phyloP scores from a whole-genome alignment of 2,888 invertebrate genomes.

The Dinocampus coccinellae region DNA sequence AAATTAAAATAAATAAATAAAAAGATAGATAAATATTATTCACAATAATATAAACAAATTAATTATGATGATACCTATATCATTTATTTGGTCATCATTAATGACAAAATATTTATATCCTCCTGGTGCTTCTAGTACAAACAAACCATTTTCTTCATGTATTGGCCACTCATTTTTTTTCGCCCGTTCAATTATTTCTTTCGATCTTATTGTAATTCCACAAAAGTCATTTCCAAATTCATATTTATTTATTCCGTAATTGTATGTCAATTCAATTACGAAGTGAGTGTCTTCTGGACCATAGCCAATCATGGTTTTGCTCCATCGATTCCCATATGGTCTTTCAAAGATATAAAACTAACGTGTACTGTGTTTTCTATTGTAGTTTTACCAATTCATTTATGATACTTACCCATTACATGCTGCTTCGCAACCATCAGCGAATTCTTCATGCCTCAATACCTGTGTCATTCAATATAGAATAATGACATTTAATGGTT shows the following conservation, averaged over 20 bases:
- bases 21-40: constrained; percentile 4
- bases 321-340: constrained; percentile 98
- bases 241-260: constrained; percentile 92
- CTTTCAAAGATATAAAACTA: constrained; percentile 69
- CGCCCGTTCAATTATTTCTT: constrained; percentile 82
- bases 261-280: constrained; percentile 96
- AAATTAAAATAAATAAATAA: constrained; percentile 50
- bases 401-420: constrained; percentile 90
- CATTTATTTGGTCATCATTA: constrained; percentile 78
- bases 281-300: constrained; percentile 96
- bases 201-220: constrained; percentile 87
- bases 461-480: constrained; percentile 75
- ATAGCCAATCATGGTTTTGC: constrained; percentile 99
- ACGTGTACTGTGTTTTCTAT: not conserved
- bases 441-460: constrained; percentile 96
- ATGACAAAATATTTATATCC: constrained; percentile 90
- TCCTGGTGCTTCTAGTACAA: constrained; percentile 86
- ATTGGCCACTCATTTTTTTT: constrained; percentile 81
- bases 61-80: no score
- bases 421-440: constrained; percentile 95
- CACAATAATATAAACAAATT: no score
- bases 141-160: constrained; percentile 74
- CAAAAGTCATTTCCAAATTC: constrained; percentile 92
- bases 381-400: not conserved
- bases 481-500: not conserved